Evolutionary conservation across 2,888 invertebrate genomes (phyloP).

Genomic region (Mesochorus sp.): DNA sequence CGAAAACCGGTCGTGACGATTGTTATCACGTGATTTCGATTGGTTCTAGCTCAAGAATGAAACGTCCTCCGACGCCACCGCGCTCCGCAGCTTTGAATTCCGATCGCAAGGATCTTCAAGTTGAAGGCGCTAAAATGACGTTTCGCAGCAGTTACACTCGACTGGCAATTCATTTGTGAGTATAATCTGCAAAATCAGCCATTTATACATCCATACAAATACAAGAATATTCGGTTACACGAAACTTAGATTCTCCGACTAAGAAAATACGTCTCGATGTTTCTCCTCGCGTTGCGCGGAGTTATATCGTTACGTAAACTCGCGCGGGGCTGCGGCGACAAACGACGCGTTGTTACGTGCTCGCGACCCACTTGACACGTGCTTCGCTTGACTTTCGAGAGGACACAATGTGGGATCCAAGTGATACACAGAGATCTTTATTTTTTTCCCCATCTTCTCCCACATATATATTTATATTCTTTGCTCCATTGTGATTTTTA

Average conservation of each 20-base stretch:
- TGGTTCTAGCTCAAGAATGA: too few species aligned
- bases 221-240: slow-evolving; percentile 63
- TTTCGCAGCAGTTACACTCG: too few species aligned
- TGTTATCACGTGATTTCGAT: slow-evolving; percentile 32
- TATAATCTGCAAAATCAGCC: too few species aligned
- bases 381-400: slow-evolving; percentile 62
- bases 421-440: background rate
- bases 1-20: slow-evolving; percentile 49
- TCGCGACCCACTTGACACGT: slow-evolving; percentile 64
- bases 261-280: slow-evolving; percentile 10
- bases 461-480: background rate
- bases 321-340: slow-evolving; percentile 34
- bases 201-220: background rate
- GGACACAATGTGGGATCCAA: background rate
- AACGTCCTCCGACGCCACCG: too few species aligned
- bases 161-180: too few species aligned
- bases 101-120: too few species aligned
- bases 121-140: too few species aligned
- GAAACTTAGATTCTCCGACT: slow-evolving; percentile 59
- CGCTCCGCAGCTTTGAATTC: too few species aligned
- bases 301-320: slow-evolving; percentile 61
- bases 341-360: slow-evolving; percentile 65
- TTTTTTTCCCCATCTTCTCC: background rate
- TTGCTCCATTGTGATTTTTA: background rate
- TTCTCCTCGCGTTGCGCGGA: slow-evolving; percentile 33